Evolutionary conservation across 2,888 invertebrate genomes (phyloP).

Genomic region (Tuberolachnus salignus): DNA sequence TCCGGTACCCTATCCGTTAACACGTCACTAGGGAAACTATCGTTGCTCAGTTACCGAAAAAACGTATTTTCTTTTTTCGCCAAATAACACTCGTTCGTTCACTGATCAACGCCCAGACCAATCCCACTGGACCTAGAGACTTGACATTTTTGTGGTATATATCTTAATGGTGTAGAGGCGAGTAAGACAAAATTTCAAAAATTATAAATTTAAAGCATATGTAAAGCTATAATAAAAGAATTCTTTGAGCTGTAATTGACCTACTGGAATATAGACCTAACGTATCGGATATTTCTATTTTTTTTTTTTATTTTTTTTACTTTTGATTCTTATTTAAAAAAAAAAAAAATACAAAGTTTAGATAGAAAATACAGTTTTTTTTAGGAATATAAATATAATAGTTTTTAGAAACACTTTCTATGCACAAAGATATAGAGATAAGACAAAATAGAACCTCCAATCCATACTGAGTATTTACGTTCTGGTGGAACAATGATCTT

Average conservation of each 20-base stretch:
- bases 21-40: too few species aligned
- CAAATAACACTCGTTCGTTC: too few species aligned
- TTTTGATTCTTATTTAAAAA: conserved; percentile 49
- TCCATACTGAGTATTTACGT: conserved; percentile 97
- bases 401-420: conserved; percentile 89
- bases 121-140: too few species aligned
- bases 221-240: conserved; percentile 50
- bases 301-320: conserved; percentile 44
- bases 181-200: too few species aligned
- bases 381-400: conserved; percentile 56
- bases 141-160: too few species aligned
- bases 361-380: conserved; percentile 54
- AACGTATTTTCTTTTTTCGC: too few species aligned
- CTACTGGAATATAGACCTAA: conserved; percentile 55
- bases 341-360: conserved; percentile 49
- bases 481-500: conserved; percentile 89
- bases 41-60: too few species aligned
- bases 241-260: conserved; percentile 55
- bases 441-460: conserved; percentile 95
- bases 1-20: too few species aligned
- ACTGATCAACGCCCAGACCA: too few species aligned
- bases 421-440: conserved; percentile 90
- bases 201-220: conserved; percentile 56
- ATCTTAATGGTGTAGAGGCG: too few species aligned
- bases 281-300: conserved; percentile 49